A percentile compares a stretch with the other conserved stretches of the same genome.
Conservation (phyloP, 2,113 vertebrate genomes). For the Myotis davidii region DNA sequence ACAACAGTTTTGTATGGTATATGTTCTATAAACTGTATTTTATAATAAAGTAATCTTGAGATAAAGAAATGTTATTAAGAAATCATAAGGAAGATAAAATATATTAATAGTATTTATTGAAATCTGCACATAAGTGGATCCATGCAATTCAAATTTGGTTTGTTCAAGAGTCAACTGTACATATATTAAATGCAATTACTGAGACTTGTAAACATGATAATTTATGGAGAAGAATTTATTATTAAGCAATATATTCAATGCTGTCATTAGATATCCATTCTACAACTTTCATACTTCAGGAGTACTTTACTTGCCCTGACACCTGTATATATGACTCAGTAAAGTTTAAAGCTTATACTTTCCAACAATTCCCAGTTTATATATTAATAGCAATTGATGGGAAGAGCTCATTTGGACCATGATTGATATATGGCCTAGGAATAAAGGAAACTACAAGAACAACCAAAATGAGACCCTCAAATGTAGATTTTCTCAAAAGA, state of each 20-base stretch:
- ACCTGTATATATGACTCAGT: neutral
- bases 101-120: neutral
- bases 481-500: neutral
- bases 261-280: neutral
- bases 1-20: neutral
- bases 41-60: neutral
- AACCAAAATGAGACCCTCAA: neutral
- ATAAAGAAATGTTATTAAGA: neutral
- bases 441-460: neutral
- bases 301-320: neutral
- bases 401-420: neutral
- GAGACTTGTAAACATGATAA: neutral
- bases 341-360: conserved; percentile 7
- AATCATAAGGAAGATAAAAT: neutral
- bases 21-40: neutral
- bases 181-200: neutral
- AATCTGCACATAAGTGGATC: neutral
- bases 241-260: neutral
- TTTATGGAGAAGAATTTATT: neutral
- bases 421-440: neutral
- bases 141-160: neutral
- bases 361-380: neutral
- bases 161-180: neutral
- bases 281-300: neutral
- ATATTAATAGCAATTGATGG: neutral